Percentiles rank a stretch among this genome's conserved stretches.
These are phyloP conservation scores for Sorex araneus DNA, from an alignment of 2,113 vertebrate genomes.

Conservation along the genomic window DNA sequence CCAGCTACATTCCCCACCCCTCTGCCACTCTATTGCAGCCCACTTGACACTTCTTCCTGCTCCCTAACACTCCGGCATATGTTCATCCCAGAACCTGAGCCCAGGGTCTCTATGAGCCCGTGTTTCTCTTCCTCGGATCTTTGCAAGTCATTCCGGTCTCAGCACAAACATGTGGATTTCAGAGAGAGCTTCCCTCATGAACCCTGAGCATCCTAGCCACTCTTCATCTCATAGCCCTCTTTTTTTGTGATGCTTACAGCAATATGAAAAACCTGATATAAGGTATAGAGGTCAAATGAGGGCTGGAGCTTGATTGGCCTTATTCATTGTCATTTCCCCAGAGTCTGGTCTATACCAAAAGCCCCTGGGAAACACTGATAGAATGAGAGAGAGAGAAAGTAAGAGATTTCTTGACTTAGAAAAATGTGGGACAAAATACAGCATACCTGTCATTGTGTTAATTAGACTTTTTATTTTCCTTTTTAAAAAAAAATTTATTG, in stretches of 20 bases:
- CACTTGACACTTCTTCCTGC: not conserved
- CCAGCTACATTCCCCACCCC: not conserved
- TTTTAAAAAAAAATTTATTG: no score
- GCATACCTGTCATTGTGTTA: not conserved
- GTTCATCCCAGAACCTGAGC: not conserved
- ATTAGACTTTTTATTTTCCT: not conserved
- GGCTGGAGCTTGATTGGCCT: not conserved
- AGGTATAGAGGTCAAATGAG: not conserved
- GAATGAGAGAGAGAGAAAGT: not conserved
- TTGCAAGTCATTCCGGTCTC: not conserved
- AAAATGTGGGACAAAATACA: not conserved
- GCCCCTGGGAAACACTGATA: not conserved
- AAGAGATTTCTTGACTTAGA: not conserved
- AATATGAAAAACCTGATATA: slow-evolving; percentile 19
- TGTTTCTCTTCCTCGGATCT: not conserved
- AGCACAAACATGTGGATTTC: not conserved
- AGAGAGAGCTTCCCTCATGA: not conserved
- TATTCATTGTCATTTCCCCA: not conserved
- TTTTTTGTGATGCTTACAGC: not conserved
- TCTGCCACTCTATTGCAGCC: not conserved
- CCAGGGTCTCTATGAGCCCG: not conserved
- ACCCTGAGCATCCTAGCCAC: not conserved
- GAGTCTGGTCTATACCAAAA: not conserved
- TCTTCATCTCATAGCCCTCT: not conserved
- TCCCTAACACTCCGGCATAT: not conserved